phyloP scores from a whole-genome alignment of 2,113 vertebrate genomes.

The Acrocephalus arundinaceus region DNA sequence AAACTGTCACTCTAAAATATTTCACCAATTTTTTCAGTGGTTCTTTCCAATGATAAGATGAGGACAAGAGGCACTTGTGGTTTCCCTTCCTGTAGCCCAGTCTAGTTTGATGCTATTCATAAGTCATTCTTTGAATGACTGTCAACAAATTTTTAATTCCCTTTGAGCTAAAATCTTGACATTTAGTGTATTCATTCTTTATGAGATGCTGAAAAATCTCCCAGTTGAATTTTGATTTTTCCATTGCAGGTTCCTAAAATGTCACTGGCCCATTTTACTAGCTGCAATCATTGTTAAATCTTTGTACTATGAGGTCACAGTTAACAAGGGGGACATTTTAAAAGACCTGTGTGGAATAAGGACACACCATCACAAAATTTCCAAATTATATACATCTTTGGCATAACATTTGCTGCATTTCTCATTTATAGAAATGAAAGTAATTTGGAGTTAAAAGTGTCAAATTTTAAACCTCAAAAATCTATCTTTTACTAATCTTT shows the following conservation, averaged over 20 bases:
- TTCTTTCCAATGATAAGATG: not conserved
- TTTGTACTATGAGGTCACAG: not conserved
- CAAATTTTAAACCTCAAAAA: not conserved
- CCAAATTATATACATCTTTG: not conserved
- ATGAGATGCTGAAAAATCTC: not conserved
- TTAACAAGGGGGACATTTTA: not conserved
- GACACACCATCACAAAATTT: not conserved
- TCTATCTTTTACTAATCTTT: not conserved
- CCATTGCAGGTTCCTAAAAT: not conserved
- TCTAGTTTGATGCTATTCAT: not conserved
- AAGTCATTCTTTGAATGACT: slow-evolving; percentile 21
- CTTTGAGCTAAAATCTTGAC: slow-evolving; percentile 44
- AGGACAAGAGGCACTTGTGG: not conserved
- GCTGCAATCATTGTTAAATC: not conserved
- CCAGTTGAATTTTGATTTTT: slow-evolving; percentile 41
- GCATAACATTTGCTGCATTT: not conserved
- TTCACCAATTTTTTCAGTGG: not conserved
- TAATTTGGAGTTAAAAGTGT: not conserved
- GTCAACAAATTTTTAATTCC: slow-evolving; percentile 34
- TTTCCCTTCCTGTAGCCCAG: not conserved
- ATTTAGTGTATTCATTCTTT: slow-evolving; percentile 38
- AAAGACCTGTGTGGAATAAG: not conserved
- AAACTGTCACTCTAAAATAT: not conserved
- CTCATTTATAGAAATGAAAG: not conserved
- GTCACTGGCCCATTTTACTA: slow-evolving; percentile 18